Percentiles rank a stretch among this genome's conserved stretches.
These are phyloP conservation scores for Anableps anableps DNA, from an alignment of 2,797 vertebrate genomes.

Conservation along the genomic window DNA sequence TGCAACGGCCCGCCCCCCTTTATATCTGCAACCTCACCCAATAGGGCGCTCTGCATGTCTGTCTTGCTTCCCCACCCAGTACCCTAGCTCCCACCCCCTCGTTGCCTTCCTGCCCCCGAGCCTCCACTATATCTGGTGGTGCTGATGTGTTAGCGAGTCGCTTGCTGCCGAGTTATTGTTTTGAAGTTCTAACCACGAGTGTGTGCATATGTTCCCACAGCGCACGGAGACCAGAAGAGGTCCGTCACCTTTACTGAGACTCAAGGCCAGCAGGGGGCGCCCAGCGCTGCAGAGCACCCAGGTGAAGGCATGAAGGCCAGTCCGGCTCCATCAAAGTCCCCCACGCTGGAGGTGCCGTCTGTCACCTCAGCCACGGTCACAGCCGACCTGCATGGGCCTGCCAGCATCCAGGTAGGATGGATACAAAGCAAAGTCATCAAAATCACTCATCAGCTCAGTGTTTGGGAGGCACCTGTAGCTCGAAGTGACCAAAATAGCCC, in stretches of 20 bases:
- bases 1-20: slow-evolving; percentile 61
- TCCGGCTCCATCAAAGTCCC: slow-evolving; percentile 67
- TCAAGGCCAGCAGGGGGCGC: slow-evolving; percentile 74
- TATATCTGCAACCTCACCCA: slow-evolving; percentile 70
- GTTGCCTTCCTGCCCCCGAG: slow-evolving; percentile 30
- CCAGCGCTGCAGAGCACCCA: slow-evolving; percentile 53
- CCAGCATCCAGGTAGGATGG: slow-evolving; percentile 79
- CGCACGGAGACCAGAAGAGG: slow-evolving; percentile 91
- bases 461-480: no score
- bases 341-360: slow-evolving; percentile 70
- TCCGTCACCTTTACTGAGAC: slow-evolving; percentile 95
- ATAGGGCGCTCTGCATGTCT: slow-evolving; percentile 80
- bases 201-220: slow-evolving; percentile 61
- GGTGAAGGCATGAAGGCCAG: slow-evolving; percentile 69
- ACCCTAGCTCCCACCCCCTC: slow-evolving; percentile 23
- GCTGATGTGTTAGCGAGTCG: slow-evolving; percentile 36
- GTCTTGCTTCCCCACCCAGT: slow-evolving; percentile 70
- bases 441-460: no score
- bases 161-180: not conserved
- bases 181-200: slow-evolving; percentile 4
- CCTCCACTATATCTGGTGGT: slow-evolving; percentile 49
- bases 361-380: slow-evolving; percentile 72
- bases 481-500: not conserved
- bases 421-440: no score
- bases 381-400: slow-evolving; percentile 85